phyloP scores from a whole-genome alignment of 37 sponge, comb jelly and placozoan genomes.

The Diacarnus erythraeanus region DNA sequence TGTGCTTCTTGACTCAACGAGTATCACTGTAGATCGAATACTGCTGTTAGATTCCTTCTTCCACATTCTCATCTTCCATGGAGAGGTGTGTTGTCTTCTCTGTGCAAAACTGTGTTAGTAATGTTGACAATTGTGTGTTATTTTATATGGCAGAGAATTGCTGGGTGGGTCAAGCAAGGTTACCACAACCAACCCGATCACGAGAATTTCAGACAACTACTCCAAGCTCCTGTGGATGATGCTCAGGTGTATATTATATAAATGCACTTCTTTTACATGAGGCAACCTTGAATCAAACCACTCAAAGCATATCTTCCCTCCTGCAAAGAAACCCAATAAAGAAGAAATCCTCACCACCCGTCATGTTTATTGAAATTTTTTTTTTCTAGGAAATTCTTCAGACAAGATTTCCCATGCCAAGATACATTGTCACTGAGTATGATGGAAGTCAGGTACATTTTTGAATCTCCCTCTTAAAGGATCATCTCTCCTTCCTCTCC shows the following conservation, averaged over 20 bases:
- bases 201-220: conserved; percentile 92
- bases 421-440: conserved; percentile 90
- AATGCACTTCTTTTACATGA: neutral
- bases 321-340: neutral
- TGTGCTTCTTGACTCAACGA: conserved; percentile 94
- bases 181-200: conserved; percentile 89
- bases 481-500: no score
- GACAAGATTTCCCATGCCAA: conserved; percentile 95
- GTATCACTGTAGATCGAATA: conserved; percentile 92
- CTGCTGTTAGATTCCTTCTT: conserved; percentile 97
- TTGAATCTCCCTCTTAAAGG: neutral
- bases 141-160: conserved; percentile 87
- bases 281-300: no score
- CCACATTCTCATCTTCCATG: conserved; percentile 97
- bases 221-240: conserved; percentile 97
- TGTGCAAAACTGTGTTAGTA: neutral
- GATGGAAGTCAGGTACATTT: conserved; percentile 89
- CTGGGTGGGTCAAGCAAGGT: conserved; percentile 81
- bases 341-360: neutral
- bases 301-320: neutral
- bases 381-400: conserved; percentile 85
- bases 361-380: neutral
- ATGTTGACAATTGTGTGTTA: neutral
- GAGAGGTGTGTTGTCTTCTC: conserved; percentile 79
- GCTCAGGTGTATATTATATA: conserved; percentile 86